Evolutionary conservation across 2,113 vertebrate species (phyloP), one percentile per base, ranked within the genome.

Genomic region (Nyctibius bracteatus): DNA sequence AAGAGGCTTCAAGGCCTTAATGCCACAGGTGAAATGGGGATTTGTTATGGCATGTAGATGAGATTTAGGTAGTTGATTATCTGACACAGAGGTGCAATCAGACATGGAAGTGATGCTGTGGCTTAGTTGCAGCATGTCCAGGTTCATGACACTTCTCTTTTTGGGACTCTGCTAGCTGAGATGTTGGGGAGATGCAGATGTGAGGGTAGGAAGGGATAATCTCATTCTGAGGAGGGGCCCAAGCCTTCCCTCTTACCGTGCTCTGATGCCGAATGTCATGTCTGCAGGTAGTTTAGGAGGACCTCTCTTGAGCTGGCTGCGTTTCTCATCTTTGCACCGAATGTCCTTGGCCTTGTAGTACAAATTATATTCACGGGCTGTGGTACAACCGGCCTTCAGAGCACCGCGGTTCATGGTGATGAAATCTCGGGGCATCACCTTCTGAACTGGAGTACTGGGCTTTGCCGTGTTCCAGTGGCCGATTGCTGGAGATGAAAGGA

Each of bases 321-420:
- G 73, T 1, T 92, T 96, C 17, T 90, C 59, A 0, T 92, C 39
- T 3, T 91, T 96, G 79, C 96, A 22, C 18, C 95, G 97, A 44
- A 94, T 70, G 81, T 98, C 96, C 3, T 95, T 98, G 65, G 97
- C 96, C 72, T 97, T 97, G 9, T 98, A 98, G 97, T 98, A 99
- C 18, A 98, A 97, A 47, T 98, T 88, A 44, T 98, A 97, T 70
- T 99, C 98, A 2, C 74, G 97, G 62, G 98, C 95, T 0, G 98
- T 99, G 66, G 98, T 98, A 80, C 98, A 91, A 31, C 99, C 99
- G 0, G 98, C 98, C 37, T 95, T 97, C 49, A 99, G 94, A 0
- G 98, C 99, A 8, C 98, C 95, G 0, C 97, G 82, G 95, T 99
- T 99, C 95, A 99, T 97, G 65, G 98, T 84, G 23, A 99, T 96